Evolutionary conservation across 2,797 vertebrate species (phyloP).

Genomic region (Gambusia yucatana): DNA sequence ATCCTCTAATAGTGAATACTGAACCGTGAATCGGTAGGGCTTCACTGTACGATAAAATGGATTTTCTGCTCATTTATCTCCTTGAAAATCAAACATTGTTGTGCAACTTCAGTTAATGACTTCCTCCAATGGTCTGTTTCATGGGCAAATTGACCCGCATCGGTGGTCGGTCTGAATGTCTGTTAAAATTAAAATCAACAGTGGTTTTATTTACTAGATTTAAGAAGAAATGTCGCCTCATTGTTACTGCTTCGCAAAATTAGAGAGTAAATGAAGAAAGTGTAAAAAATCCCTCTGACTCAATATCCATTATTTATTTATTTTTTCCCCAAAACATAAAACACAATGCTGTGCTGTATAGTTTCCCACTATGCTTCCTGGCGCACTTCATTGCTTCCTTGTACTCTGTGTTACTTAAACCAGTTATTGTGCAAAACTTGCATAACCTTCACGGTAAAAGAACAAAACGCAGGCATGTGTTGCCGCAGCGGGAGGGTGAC

Average conservation of each 20-base stretch:
- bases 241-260: background rate
- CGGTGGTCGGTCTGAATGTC: background rate
- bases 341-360: background rate
- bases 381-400: constrained; percentile 1
- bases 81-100: background rate
- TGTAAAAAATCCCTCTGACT: background rate
- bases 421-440: constrained; percentile 27
- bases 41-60: background rate
- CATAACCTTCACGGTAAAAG: constrained; percentile 14
- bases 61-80: background rate
- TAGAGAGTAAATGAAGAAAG: background rate
- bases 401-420: constrained; percentile 20
- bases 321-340: constrained; percentile 9
- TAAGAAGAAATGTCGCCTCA: background rate
- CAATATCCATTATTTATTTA: background rate
- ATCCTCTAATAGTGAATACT: no score
- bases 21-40: no score
- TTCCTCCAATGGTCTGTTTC: no score
- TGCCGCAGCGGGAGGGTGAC: constrained; percentile 17
- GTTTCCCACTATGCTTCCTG: constrained; percentile 6
- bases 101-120: background rate
- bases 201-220: background rate
- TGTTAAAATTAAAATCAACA: background rate
- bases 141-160: background rate
- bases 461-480: constrained; percentile 18